Base-by-base conservation (phyloP, 1,140 invertebrate species). In the Zophobas morio region DNA sequence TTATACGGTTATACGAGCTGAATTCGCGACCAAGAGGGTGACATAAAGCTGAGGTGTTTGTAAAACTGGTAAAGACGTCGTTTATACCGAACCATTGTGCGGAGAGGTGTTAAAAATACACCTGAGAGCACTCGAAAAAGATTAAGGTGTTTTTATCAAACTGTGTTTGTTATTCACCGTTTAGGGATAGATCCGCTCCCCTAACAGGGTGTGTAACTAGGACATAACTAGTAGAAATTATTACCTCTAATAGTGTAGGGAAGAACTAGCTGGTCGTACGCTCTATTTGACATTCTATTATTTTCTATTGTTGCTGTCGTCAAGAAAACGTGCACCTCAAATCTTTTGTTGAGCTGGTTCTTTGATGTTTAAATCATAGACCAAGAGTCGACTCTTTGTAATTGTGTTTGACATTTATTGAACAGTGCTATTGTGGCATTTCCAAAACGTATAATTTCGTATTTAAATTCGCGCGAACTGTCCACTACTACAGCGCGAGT, bases 111-210 rank as follows among this genome's bases (percentile, higher is more conserved):
- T 80, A 74, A 80, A 78, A 80, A 76, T 78, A 74, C 79, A 80
- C 79, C 79, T 80, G 79, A 80, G 51, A 54, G 73, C 74, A 77
- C 79, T 80, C 63, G 76, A 77, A 77, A 80, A 35, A 80, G 79
- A 80, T 80, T 80, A 80, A 80, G 74, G 79, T 80, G 79, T 80
- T 78, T 76, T 80, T 80, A 72, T 72, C 78, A 77, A 73, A 79
- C 75, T 56, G 70, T 79, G 78, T 79, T 79, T 79, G 78, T 79
- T 79, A 66, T 79, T 47, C 78, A 77, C 72, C 63, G 56, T 74
- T 66, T 76, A 72, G 60, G 60, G 60, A 66, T 66, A 66, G 60
- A 66, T 66, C 6, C 60, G 70, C 74, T 74, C 78, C 60, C 74
- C 74, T 76, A 66, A 75, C 57, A 34, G 63, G 75, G 49, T 76